Conservation (phyloP, 1,140 invertebrate genomes). For the Lasioglossum albipes region DNA sequence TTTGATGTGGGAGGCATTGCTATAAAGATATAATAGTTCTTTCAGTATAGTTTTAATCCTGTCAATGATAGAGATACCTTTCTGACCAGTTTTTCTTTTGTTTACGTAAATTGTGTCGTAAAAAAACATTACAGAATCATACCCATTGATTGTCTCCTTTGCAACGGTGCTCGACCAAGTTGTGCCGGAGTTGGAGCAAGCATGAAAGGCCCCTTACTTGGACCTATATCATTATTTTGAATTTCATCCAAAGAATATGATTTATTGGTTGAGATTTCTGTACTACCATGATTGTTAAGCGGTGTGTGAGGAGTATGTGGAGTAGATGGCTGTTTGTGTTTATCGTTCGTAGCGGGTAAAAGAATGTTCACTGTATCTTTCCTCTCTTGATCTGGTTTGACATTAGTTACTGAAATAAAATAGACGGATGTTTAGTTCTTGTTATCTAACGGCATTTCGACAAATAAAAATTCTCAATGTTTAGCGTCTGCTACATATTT, state of each 20-base stretch:
- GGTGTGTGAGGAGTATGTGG: slow-evolving; percentile 75
- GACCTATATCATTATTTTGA: slow-evolving; percentile 76
- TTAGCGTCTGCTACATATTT: background rate
- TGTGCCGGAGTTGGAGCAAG: slow-evolving; percentile 96
- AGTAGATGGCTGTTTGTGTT: slow-evolving; percentile 72
- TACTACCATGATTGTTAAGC: slow-evolving; percentile 68
- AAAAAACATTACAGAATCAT: slow-evolving; percentile 45
- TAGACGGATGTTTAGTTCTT: background rate
- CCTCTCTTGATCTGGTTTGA: slow-evolving; percentile 72
- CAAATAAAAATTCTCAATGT: background rate
- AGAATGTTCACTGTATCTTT: slow-evolving; percentile 67
- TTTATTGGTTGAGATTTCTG: slow-evolving; percentile 70
- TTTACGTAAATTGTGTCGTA: background rate
- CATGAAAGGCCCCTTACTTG: slow-evolving; percentile 85
- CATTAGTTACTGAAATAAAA: slow-evolving; percentile 66
- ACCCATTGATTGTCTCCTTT: slow-evolving; percentile 90
- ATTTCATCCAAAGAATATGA: slow-evolving; percentile 72
- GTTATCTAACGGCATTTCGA: background rate
- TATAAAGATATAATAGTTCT: slow-evolving; percentile 21
- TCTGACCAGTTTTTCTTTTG: too few relatives aligned
- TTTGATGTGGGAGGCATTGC: slow-evolving; percentile 74
- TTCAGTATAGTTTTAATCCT: too few relatives aligned
- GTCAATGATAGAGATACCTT: too few relatives aligned
- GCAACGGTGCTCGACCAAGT: slow-evolving; percentile 91
- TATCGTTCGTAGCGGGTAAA: slow-evolving; percentile 66